Base-by-base conservation (phyloP, 2,113 vertebrate genomes). In the Hiodon tergisus region DNA sequence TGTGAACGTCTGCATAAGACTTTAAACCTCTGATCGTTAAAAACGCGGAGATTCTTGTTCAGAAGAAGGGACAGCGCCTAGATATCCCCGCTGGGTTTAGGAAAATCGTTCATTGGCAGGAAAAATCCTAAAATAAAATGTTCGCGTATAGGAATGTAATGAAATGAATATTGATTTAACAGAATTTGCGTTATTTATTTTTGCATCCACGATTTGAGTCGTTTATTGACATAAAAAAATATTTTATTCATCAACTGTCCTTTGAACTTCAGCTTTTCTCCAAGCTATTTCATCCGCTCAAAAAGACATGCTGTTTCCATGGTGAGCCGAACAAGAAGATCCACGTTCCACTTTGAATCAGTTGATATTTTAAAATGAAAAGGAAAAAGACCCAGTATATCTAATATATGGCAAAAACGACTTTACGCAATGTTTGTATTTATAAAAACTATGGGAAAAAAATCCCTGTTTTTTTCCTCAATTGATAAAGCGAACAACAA, bases 31-130 rank as follows among this genome's bases (percentile, higher is more conserved):
- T 51, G 11, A 54, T 48, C 8, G 16, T 16, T 46, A 6, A 53
- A 52, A n/a, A 46, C 31, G 55, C 47, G 50, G 9, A 9, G 14
- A 13, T 47, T 59, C 59, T n/a, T 75, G 46, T 86, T 85, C 88
- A 91, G 86, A 0, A 90, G 87, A 83, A 79, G 62, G 81, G 90
- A 88, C 86, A 91, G 89, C 85, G 76, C 82, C 85, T 76, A 9
- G 50, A n/a, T 6, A 0, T 4, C 13, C 62, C 52, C 52, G 58
- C 7, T 3, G 58, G 9, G 58, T 54, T 16, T 17, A 2, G 11
- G 6, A 48, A 16, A 60, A 66, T 17, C 9, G 8, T 51, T 68
- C 31, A 31, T 31, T 31, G 31, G 54, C 51, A 10, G 53, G 55
- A 60, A 72, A 59, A 76, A 17, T 14, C 5, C n/a, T 71, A 47